phyloP scores from a whole-genome alignment of 2,797 vertebrate species.

The Delichon dasypus region DNA sequence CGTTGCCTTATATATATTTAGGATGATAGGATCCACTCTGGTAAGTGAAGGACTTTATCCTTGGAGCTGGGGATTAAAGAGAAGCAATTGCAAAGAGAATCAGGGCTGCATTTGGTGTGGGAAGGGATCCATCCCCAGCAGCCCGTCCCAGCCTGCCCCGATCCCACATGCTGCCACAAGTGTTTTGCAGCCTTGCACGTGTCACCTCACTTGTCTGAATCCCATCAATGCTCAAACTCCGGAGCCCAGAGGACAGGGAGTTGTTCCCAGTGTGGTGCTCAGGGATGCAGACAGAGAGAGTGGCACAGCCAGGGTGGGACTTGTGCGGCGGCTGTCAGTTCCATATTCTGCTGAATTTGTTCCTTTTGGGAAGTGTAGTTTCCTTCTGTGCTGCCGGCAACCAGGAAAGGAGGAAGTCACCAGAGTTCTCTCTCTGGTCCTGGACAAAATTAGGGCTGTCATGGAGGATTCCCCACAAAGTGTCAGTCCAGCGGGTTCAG shows the following conservation, averaged over 20 bases:
- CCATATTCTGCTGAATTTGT: neutral
- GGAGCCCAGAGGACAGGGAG: neutral
- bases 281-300: neutral
- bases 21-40: neutral
- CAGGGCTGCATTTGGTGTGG: neutral
- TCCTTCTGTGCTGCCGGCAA: neutral
- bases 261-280: neutral
- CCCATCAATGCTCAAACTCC: accelerated
- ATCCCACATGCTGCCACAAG: neutral
- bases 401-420: neutral
- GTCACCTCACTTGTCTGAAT: neutral
- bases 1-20: neutral
- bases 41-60: neutral
- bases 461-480: neutral
- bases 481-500: neutral
- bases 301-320: neutral
- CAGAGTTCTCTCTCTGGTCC: neutral
- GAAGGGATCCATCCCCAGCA: neutral
- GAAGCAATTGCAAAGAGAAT: neutral
- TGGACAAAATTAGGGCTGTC: neutral
- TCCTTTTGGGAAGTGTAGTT: neutral
- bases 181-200: neutral
- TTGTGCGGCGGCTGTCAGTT: neutral
- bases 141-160: neutral
- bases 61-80: neutral